Conservation (phyloP, 2,888 invertebrate species). For the Netelia melanura region DNA sequence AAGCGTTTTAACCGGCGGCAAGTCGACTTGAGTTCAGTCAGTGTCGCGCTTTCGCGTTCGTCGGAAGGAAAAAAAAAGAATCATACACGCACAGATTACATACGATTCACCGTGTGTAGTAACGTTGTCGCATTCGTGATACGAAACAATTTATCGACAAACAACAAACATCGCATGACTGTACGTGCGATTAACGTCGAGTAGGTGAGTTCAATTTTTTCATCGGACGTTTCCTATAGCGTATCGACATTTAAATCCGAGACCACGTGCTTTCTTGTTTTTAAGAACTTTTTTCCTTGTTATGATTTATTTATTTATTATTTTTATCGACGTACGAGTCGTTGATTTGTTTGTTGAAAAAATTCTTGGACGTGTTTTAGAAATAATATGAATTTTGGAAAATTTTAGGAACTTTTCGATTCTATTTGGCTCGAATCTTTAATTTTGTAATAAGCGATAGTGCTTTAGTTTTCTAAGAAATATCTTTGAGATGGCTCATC, state of each 20-base stretch:
- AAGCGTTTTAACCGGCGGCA: conserved; percentile 73
- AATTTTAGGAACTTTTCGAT: too few species aligned
- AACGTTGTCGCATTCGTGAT: neutral
- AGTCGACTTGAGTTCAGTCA: conserved; percentile 75
- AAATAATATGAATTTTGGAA: too few species aligned
- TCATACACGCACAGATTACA: neutral
- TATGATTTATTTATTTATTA: neutral
- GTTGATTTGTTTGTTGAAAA: too few species aligned
- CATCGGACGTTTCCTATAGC: neutral
- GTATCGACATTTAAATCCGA: neutral
- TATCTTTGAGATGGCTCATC: too few species aligned
- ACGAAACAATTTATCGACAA: neutral
- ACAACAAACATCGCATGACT: conserved; percentile 42
- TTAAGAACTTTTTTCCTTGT: neutral
- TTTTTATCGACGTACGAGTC: too few species aligned
- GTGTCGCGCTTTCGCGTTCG: conserved; percentile 74
- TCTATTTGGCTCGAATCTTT: too few species aligned
- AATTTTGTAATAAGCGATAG: too few species aligned
- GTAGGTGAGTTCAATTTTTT: conserved; percentile 56
- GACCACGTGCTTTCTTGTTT: conserved; percentile 12
- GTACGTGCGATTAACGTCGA: conserved; percentile 45
- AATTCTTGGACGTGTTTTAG: too few species aligned
- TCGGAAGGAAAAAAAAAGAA: conserved; percentile 49
- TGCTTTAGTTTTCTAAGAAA: too few species aligned
- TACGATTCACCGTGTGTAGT: neutral